Base-by-base conservation (phyloP, 2,888 invertebrate genomes). In the Diploptera punctata region DNA sequence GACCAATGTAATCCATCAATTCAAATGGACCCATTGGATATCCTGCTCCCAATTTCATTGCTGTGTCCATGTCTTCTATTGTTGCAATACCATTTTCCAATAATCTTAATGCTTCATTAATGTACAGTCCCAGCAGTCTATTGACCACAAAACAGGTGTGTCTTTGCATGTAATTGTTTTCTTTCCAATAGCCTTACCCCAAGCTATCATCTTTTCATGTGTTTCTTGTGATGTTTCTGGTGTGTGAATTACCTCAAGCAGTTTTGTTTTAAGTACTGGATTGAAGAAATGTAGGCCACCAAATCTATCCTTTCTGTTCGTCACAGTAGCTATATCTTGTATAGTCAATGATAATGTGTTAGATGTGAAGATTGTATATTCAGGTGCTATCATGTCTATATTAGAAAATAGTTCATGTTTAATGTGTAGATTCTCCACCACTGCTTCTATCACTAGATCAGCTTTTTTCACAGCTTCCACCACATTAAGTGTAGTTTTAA, bases 261-360 rank as follows among this genome's bases (percentile, higher is more conserved):
- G 86, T 79, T 92, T 92, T 96, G 97, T 96, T 67, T 96, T 87
- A 0, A 96, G 95, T 0, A 94, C 96, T 0, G 96, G 96, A 82
- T 95, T 96, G 85, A 97, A 97, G 83, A 97, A 97, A 82, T 97
- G 96, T 44, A 96, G 87, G 0, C 96, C 96, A 18, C 93, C 95
- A 82, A 95, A 94, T 77, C 88, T 86, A 79, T 91, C 91, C 81
- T 89, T 89, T 78, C 94, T 87, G 72, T 90, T 88, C 2, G 93
- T 90, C 3, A 90, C 87, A 7, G 88, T 86, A 0, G 93, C 91
- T 78, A 97, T 96, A 78, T 95, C 95, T 73, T 87, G 86, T 76
- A 97, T 93, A 16, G 93, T 90, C 19, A 97, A 86, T 0, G 96
- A 96, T 3, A 95, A 96, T 0, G 97, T 97, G 82, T 97, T 97